These are phyloP conservation scores for Sebastes umbrosus DNA, from an alignment of 2,797 vertebrate genomes.

Conservation along the genomic window DNA sequence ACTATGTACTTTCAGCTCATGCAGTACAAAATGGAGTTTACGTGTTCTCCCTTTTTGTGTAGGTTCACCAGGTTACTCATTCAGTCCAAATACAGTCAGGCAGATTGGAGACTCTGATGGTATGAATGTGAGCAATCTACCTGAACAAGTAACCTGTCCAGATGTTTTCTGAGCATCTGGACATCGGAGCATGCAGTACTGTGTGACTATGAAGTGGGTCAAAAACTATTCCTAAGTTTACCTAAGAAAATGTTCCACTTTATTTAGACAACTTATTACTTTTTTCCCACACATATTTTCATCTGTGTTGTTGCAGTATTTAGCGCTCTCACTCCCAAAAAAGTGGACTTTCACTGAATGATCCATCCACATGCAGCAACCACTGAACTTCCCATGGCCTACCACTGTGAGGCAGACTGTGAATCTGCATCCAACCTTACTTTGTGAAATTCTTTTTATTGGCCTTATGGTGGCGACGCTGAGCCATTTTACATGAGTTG, in stretches of 20 bases:
- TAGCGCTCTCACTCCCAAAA: neutral
- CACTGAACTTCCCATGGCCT: neutral
- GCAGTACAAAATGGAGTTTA: neutral
- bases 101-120: neutral
- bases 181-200: neutral
- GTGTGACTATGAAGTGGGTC: neutral
- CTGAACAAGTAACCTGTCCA: neutral
- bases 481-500: slow-evolving; percentile 3
- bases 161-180: neutral
- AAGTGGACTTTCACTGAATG: neutral
- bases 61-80: neutral
- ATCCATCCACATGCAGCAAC: neutral
- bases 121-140: neutral
- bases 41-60: neutral
- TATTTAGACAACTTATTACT: neutral
- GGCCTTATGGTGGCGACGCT: slow-evolving; percentile 50
- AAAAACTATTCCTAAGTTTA: neutral
- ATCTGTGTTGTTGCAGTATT: neutral
- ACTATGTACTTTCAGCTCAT: neutral
- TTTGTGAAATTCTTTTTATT: slow-evolving; percentile 1
- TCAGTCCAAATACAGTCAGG: neutral
- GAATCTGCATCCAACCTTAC: neutral
- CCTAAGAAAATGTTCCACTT: neutral
- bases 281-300: neutral
- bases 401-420: neutral